Base-by-base conservation (phyloP, 2,797 vertebrate genomes). In the Enteromius unitaeniatus region DNA sequence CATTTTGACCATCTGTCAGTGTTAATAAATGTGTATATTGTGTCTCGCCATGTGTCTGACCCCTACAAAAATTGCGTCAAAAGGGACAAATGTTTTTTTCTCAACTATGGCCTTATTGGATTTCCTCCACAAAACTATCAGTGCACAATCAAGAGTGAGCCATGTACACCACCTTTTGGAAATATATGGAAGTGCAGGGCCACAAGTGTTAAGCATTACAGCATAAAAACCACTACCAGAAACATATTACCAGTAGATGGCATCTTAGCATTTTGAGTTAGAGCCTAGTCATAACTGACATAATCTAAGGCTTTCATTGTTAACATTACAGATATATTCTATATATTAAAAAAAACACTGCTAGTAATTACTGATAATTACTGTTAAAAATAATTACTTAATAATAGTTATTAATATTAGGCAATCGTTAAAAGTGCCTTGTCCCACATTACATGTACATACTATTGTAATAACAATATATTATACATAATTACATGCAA, bases 141-240 rank as follows among this genome's bases (percentile, higher is more conserved):
- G 9, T 3, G 6, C 10, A 62, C 5, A 31, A 34, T 40, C 13
- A 78, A 72, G 6, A 17, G 14, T 37, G 17, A 45, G n/a, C 58
- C 13, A 3, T 8, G 49, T 31, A 37, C 19, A 78, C 83, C 83
- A 83, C 23, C 85, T 34, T 19, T 34, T 83, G 85, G 80, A 78
- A 9, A 77, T n/a, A 83, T 47, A 83, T n/a, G 65, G 55, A 60
- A 76, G 3, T 77, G 62, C 53, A 40, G 34, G 5, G 34, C 10
- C 60, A 77, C n/a, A 60, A 15, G n/a, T 4, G 14, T 3, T 55
- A 42, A n/a, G 14, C 0, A 60, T 60, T n/a, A 53, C 1, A 76
- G 26, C n/a, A 58, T 23, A 17, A 10, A 75, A 58, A 58, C 14
- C 21, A 19, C 15, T 55, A 10, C 1, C 8, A 73, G 21, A 72